Evolutionary conservation across 2,888 invertebrate species (phyloP).

Genomic region (Pheosia tremula): DNA sequence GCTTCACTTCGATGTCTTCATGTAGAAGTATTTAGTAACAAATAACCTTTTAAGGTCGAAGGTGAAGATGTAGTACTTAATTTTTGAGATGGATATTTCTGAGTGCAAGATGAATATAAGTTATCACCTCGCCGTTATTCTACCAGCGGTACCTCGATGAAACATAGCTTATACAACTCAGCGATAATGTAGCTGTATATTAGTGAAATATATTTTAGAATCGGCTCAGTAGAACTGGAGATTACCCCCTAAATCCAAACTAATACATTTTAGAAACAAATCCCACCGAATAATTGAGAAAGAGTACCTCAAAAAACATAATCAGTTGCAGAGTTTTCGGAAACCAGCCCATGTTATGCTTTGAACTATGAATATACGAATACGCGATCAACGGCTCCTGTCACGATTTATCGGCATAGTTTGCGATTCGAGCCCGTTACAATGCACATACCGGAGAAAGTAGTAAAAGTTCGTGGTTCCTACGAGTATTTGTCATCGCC

Average conservation of each 20-base stretch:
- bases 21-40: background rate
- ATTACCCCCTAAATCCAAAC: too few relatives aligned
- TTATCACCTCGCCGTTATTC: too few relatives aligned
- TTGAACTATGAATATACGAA: slow-evolving; percentile 27
- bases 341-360: background rate
- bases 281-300: background rate
- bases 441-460: slow-evolving; percentile 12
- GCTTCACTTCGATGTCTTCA: background rate
- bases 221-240: too few relatives aligned
- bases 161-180: too few relatives aligned
- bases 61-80: background rate
- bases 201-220: too few relatives aligned
- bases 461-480: slow-evolving; percentile 16
- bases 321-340: background rate
- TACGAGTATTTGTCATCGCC: slow-evolving; percentile 26
- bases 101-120: too few relatives aligned
- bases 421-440: slow-evolving; percentile 7
- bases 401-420: slow-evolving; percentile 27
- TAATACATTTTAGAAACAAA: too few relatives aligned
- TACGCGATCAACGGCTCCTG: slow-evolving; percentile 10
- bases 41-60: background rate
- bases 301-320: background rate
- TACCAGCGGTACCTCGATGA: too few relatives aligned
- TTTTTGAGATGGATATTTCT: background rate
- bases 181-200: too few relatives aligned